These are phyloP conservation scores for Anguilla marmorata DNA, from an alignment of 2,797 vertebrate species.

Conservation along the genomic window DNA sequence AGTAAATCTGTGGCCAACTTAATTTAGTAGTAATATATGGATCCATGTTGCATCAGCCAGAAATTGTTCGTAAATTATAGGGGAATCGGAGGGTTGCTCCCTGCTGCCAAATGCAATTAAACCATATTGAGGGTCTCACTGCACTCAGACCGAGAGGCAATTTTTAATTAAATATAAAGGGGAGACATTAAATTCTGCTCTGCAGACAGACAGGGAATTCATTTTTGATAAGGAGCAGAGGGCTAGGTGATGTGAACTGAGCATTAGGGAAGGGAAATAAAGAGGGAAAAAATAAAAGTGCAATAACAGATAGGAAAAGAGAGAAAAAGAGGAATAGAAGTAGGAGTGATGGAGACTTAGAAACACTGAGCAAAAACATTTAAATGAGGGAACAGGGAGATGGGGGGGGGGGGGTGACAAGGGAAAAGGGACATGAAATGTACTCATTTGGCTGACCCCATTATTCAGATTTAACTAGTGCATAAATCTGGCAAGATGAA, in stretches of 20 bases:
- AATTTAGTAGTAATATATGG: background rate
- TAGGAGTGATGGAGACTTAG: background rate
- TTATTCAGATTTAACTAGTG: background rate
- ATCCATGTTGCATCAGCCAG: background rate
- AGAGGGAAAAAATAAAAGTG: background rate
- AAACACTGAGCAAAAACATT: background rate
- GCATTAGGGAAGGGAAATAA: background rate
- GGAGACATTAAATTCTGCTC: background rate
- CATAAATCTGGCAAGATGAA: background rate
- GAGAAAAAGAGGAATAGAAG: background rate
- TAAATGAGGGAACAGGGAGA: background rate
- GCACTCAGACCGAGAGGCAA: background rate
- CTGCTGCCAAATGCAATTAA: background rate
- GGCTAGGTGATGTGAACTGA: constrained; percentile 9
- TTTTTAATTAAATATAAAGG: constrained; percentile 24
- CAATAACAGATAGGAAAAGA: background rate
- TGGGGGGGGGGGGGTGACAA: background rate
- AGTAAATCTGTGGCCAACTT: background rate
- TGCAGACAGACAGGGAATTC: constrained; percentile 27
- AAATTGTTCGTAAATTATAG: background rate
- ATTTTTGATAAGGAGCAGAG: constrained; percentile 30
- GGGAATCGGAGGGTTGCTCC: background rate
- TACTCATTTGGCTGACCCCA: background rate
- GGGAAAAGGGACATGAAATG: background rate
- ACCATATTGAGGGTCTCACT: constrained; percentile 6